phyloP scores from a whole-genome alignment of 2,888 invertebrate genomes.

The Cheilosia urbana region DNA sequence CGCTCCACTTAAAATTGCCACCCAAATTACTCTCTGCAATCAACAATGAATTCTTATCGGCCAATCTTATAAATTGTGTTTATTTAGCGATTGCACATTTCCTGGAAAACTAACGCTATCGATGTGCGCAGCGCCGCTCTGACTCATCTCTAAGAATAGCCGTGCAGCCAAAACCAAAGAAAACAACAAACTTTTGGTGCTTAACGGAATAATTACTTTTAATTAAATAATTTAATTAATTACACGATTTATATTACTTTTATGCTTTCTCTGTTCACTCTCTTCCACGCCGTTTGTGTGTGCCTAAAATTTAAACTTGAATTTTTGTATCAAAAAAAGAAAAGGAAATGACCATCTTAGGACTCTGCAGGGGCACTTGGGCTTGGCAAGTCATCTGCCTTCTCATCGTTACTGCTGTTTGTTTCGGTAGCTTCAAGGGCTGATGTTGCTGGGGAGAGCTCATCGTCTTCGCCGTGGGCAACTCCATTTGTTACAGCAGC shows the following conservation, averaged over 20 bases:
- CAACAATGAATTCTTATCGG: not conserved
- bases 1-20: not conserved
- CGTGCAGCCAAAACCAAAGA: constrained; percentile 10
- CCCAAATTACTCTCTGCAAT: not conserved
- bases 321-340: constrained; percentile 59
- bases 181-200: constrained; percentile 42
- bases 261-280: constrained; percentile 42
- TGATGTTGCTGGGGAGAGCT: constrained; percentile 59
- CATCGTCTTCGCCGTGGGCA: constrained; percentile 20
- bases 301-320: constrained; percentile 57
- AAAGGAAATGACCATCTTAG: constrained; percentile 34
- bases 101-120: constrained; percentile 13
- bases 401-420: constrained; percentile 35
- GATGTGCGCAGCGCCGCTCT: not conserved
- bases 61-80: constrained; percentile 6
- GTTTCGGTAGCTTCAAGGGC: constrained; percentile 74
- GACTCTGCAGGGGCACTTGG: constrained; percentile 22
- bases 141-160: constrained; percentile 11
- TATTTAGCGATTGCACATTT: constrained; percentile 33
- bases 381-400: constrained; percentile 6
- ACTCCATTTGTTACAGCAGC: constrained; percentile 49
- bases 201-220: constrained; percentile 69
- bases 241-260: constrained; percentile 56
- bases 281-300: constrained; percentile 9
- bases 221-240: constrained; percentile 73